Conservation (phyloP, 1,140 invertebrate genomes). For the Drosophila athabasca region DNA sequence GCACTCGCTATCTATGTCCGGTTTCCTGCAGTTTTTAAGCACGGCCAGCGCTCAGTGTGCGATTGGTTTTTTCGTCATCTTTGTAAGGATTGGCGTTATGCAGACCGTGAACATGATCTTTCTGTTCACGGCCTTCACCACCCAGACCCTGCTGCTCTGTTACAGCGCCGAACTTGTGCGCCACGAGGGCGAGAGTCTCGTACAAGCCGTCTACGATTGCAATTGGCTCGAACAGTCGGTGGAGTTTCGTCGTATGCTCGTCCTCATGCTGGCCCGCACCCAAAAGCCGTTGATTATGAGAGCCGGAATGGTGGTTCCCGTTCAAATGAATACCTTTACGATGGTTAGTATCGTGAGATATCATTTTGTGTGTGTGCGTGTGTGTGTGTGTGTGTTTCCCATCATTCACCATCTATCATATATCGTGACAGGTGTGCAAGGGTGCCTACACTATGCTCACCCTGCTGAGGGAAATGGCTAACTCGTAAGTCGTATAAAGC, state of each 20-base stretch:
- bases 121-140: slow-evolving; percentile 32
- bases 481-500: no score
- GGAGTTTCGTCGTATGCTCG: slow-evolving; percentile 44
- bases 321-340: slow-evolving; percentile 54
- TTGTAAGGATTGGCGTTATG: slow-evolving; percentile 22
- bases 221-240: slow-evolving; percentile 65
- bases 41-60: slow-evolving; percentile 54
- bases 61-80: slow-evolving; percentile 49
- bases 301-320: slow-evolving; percentile 47
- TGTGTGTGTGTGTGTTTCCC: background rate
- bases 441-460: slow-evolving; percentile 61
- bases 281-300: slow-evolving; percentile 44
- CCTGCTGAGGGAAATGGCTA: slow-evolving; percentile 44
- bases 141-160: slow-evolving; percentile 62
- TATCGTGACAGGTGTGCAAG: slow-evolving; percentile 54
- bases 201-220: slow-evolving; percentile 49
- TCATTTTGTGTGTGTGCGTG: background rate
- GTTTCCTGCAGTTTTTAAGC: slow-evolving; percentile 59
- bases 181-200: slow-evolving; percentile 38
- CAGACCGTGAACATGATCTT: slow-evolving; percentile 22
- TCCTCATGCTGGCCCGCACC: slow-evolving; percentile 53
- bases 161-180: slow-evolving; percentile 54
- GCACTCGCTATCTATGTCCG: slow-evolving; percentile 38
- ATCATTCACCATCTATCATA: background rate
- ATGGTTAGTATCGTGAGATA: slow-evolving; percentile 27